Conservation (phyloP, 2,888 invertebrate species). For the Drosophila kanekoi region DNA sequence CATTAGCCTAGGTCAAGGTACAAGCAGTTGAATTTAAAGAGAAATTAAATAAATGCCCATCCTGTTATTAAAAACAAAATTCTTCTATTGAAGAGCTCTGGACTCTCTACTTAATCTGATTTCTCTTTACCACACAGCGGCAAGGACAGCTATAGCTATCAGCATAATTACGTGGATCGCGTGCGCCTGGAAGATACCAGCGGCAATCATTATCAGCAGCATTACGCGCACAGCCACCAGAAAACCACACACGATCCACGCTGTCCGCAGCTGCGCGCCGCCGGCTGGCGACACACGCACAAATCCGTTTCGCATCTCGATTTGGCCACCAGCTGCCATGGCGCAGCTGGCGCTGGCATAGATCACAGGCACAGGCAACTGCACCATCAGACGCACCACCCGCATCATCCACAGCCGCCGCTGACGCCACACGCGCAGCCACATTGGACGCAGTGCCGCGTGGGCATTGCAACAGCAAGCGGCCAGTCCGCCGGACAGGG, state of each 20-base stretch:
- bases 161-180: constrained; percentile 85
- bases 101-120: no score
- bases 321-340: constrained; percentile 85
- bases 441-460: constrained; percentile 79
- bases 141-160: constrained; percentile 83
- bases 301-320: constrained; percentile 86
- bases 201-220: constrained; percentile 48
- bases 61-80: not conserved
- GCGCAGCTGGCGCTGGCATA: constrained; percentile 79
- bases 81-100: not conserved
- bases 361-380: constrained; percentile 62
- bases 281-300: constrained; percentile 85
- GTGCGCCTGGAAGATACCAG: constrained; percentile 83
- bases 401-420: constrained; percentile 41
- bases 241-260: constrained; percentile 63
- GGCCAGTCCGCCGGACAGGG: constrained; percentile 43
- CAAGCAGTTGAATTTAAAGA: not conserved
- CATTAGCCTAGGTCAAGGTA: not conserved
- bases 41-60: not conserved
- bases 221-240: constrained; percentile 27
- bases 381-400: constrained; percentile 40
- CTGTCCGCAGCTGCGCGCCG: constrained; percentile 79
- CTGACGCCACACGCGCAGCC: constrained; percentile 66
- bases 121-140: constrained; percentile 46
- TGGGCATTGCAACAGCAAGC: constrained; percentile 40